Evolutionary conservation across 2,113 vertebrate genomes (phyloP).

Genomic region (Amazona guildingii): DNA sequence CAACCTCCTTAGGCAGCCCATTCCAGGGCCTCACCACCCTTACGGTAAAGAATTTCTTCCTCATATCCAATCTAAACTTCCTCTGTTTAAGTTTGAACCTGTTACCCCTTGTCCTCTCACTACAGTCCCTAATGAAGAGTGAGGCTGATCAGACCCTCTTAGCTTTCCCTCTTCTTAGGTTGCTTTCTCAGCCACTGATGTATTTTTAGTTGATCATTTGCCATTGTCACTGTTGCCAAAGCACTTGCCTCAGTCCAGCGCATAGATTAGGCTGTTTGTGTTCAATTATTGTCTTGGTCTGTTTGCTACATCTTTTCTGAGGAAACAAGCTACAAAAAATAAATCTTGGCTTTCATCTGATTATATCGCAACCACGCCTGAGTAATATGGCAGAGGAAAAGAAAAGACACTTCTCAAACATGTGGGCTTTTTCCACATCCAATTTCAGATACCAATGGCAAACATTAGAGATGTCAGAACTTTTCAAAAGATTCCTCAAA

Average conservation of each 20-base stretch:
- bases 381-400: not conserved
- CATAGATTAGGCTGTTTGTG: not conserved
- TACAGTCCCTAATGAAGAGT: too few relatives aligned
- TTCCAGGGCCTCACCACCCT: too few relatives aligned
- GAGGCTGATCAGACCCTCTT: not conserved
- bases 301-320: not conserved
- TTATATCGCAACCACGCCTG: not conserved
- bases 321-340: not conserved
- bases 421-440: not conserved
- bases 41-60: too few relatives aligned
- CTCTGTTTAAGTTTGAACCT: too few relatives aligned
- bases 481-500: not conserved
- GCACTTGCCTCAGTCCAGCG: not conserved
- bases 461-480: not conserved
- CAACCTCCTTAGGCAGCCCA: too few relatives aligned
- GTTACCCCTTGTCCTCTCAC: too few relatives aligned
- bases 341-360: not conserved
- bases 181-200: not conserved
- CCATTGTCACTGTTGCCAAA: not conserved
- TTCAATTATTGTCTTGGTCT: not conserved
- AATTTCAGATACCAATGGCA: not conserved
- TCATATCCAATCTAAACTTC: too few relatives aligned
- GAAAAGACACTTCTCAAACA: not conserved
- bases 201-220: not conserved
- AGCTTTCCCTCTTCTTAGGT: not conserved